Evolutionary conservation across 2,797 vertebrate genomes (phyloP).

Genomic region (Toxotes lorentzi): DNA sequence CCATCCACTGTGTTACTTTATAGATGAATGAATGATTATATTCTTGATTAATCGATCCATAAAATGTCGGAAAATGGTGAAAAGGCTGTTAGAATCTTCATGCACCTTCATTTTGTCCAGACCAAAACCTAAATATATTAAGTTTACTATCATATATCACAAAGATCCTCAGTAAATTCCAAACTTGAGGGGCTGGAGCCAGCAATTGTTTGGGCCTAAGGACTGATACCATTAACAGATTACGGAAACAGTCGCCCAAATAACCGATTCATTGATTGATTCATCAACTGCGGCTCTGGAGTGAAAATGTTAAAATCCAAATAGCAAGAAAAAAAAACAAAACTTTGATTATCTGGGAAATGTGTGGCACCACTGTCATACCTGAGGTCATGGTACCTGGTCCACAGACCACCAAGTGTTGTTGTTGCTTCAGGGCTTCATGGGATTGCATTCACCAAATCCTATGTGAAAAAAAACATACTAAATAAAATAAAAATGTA

Average conservation of each 20-base stretch:
- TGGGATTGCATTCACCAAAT: background rate
- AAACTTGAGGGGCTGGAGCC: background rate
- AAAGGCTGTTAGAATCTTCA: background rate
- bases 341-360: background rate
- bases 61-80: background rate
- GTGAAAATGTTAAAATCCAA: background rate
- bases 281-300: background rate
- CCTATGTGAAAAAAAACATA: background rate
- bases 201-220: background rate
- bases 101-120: background rate
- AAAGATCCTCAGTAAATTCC: background rate
- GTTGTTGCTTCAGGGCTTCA: background rate
- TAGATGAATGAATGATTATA: background rate
- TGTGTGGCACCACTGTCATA: background rate
- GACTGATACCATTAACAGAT: background rate
- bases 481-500: background rate
- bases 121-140: background rate
- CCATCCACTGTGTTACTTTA: background rate
- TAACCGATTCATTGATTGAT: background rate
- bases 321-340: background rate
- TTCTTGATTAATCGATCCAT: background rate
- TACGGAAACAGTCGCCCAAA: background rate
- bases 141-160: background rate
- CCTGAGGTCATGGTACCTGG: background rate
- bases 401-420: background rate